A percentile compares a stretch with the other conserved stretches of the same genome.
These are phyloP conservation scores for Xenotilapia leptura DNA, from an alignment of 2,113 vertebrate species.

Conservation along the genomic window DNA sequence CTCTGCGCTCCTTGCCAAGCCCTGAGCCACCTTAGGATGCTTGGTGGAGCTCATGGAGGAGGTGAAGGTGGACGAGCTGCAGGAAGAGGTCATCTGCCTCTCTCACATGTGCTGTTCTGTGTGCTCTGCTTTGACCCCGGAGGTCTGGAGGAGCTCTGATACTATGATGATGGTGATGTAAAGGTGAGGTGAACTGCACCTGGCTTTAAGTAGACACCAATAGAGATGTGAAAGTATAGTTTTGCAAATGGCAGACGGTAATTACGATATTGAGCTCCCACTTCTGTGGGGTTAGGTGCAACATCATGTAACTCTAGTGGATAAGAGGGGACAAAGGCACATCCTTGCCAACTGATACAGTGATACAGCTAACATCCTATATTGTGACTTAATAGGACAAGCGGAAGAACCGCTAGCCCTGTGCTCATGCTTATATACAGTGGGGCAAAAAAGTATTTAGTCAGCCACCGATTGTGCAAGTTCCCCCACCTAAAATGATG, in stretches of 20 bases:
- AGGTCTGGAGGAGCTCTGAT: constrained; percentile 22
- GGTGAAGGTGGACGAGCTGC: neutral
- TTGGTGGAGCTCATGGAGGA: constrained; percentile 21
- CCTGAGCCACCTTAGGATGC: constrained; percentile 33
- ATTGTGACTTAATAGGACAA: neutral
- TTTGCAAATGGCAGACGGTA: neutral
- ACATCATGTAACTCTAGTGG: neutral
- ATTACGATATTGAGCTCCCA: neutral
- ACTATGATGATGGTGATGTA: neutral
- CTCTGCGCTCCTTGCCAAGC: constrained; percentile 19
- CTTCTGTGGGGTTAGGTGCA: neutral
- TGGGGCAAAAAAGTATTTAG: too few relatives aligned
- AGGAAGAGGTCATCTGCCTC: neutral
- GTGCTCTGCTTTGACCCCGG: constrained; percentile 20
- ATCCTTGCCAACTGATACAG: neutral
- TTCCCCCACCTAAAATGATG: too few relatives aligned
- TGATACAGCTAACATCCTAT: neutral
- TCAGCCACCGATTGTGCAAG: too few relatives aligned
- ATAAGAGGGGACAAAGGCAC: neutral
- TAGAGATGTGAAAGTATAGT: neutral
- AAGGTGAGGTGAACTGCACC: neutral
- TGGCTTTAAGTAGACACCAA: neutral
- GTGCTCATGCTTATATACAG: neutral
- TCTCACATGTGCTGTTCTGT: neutral
- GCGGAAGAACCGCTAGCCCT: neutral